Percentiles rank a stretch among this genome's conserved stretches.
Conservation (phyloP, 2,797 vertebrate genomes). For the Sylvia borin region DNA sequence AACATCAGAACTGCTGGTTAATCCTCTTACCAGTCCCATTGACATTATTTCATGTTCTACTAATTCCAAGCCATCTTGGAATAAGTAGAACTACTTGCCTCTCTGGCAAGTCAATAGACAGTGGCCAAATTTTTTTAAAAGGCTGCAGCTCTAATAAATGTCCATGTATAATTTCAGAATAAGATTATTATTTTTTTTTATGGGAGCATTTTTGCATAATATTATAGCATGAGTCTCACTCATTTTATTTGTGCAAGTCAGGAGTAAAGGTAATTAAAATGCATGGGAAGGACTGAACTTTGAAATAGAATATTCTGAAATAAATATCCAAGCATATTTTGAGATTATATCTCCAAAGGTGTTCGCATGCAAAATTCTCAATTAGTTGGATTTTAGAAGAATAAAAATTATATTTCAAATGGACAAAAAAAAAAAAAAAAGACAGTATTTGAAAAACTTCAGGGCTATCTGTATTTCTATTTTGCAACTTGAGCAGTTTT, state of each 20-base stretch:
- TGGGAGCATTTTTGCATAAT: not conserved
- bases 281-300: not conserved
- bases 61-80: constrained; percentile 29
- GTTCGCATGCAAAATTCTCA: not conserved
- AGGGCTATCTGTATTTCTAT: not conserved
- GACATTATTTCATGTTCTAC: constrained; percentile 50
- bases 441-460: not conserved
- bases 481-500: not conserved
- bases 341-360: not conserved
- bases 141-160: not conserved
- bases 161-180: not conserved
- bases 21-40: constrained; percentile 57
- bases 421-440: not conserved
- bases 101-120: not conserved
- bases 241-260: not conserved
- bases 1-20: constrained; percentile 51
- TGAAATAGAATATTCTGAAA: not conserved
- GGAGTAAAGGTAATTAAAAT: constrained; percentile 5
- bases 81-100: not conserved
- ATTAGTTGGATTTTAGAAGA: not conserved
- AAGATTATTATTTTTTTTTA: not conserved
- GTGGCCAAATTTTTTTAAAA: not conserved
- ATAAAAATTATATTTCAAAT: not conserved
- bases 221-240: not conserved
- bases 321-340: not conserved